Base-by-base conservation (phyloP, 2,888 invertebrate genomes). In the Myopa tessellatipennis region DNA sequence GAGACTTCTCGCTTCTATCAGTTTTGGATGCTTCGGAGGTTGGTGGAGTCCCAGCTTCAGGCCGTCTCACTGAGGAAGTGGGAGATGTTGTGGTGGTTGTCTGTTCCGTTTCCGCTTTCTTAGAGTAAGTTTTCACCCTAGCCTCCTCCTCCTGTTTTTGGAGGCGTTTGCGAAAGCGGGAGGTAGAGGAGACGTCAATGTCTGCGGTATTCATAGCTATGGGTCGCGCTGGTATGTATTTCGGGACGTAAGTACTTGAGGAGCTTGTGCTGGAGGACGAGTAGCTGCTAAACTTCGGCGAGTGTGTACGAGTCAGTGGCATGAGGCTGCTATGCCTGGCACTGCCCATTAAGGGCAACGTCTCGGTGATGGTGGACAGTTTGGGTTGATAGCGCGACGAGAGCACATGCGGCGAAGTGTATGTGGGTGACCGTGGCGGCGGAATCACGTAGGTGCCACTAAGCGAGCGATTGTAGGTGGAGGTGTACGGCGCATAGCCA, bases 191-290 rank as follows among this genome's bases (percentile, higher is more conserved):
- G 0, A 96, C 95, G 87, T 96, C 96, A 82, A 96, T 96, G 86
- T 95, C 95, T 50, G 95, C 95, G 4, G 96, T 95, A 87, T 95
- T 95, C 80, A 95, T 94, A 82, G 93, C 92, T 72, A 94, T 92
- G 2, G 95, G 95, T 74, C 93, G 92, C 3, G 92, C 90, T 3
- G 91, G 86, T 77, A 88, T 88, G 80, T 91, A 90, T 80, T 90
- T 89, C 45, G 90, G 86, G 5, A 82, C 77, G 87, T 86, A 86
- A 0, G 79, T 63, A 85, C 86, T 87, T 83, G 82, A 90, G 16
- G 65, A 36, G 88, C 85, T 87, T 83, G 82, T 89, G 7, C 72
- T 74, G 74, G 82, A 70, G 34, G 80, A 50, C 18, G 82, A 58
- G 82, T 87, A 92, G 82, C 84, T 90, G 82, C 87, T 90, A 86